phyloP scores from a whole-genome alignment of 1,140 invertebrate genomes.

The Zaprionus gabonicus region DNA sequence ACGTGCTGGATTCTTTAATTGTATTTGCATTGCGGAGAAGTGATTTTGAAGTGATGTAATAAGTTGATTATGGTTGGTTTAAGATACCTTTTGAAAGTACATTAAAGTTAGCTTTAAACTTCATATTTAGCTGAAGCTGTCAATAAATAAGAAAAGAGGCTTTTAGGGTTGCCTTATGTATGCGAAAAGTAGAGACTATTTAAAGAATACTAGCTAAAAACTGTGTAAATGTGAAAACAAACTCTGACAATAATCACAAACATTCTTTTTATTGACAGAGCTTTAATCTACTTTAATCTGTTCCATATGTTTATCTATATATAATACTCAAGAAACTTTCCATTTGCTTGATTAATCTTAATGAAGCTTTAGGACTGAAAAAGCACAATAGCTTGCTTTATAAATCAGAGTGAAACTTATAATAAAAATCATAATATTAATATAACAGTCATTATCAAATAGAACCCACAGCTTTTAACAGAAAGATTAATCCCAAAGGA shows the following conservation, averaged over 20 bases:
- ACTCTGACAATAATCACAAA: not conserved
- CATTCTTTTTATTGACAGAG: not conserved
- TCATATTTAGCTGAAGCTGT: too few species aligned
- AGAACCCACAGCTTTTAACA: not conserved
- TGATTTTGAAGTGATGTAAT: not conserved
- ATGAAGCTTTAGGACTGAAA: not conserved
- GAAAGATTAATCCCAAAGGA: not conserved
- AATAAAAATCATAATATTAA: too few species aligned
- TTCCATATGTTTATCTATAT: too few species aligned
- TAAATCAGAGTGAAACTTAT: too few species aligned
- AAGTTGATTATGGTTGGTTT: too few species aligned
- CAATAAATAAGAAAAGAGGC: too few species aligned
- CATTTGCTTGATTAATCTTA: not conserved
- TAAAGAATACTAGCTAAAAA: not conserved
- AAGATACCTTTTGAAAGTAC: too few species aligned
- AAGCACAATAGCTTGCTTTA: not conserved
- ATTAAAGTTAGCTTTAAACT: too few species aligned
- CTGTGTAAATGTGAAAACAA: not conserved
- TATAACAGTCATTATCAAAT: too few species aligned
- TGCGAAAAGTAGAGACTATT: not conserved
- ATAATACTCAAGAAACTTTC: not conserved
- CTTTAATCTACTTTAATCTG: not conserved
- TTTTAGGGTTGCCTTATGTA: not conserved
- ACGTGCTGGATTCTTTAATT: not conserved
- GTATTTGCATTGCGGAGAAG: not conserved